Base-by-base conservation (phyloP, 2,797 vertebrate species). In the Anableps anableps region DNA sequence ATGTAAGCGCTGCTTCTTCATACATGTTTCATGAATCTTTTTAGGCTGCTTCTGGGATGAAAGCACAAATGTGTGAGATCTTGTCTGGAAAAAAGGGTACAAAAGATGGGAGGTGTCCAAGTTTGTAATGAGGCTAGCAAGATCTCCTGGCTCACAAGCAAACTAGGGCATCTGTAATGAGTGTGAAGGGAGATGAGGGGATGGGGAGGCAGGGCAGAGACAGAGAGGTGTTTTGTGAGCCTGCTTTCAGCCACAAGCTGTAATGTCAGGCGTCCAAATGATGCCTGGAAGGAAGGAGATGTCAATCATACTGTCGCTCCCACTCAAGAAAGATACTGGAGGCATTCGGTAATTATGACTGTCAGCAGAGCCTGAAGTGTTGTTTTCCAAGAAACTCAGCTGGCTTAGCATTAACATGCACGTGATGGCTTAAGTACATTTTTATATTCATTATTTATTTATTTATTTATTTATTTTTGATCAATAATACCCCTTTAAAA, bases 151-250 rank as follows among this genome's bases (percentile, higher is more conserved):
- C 93, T 94, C 85, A 71, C 29, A 36, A 88, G 87, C 88, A 93
- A 95, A 94, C 89, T 94, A 92, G 94, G 93, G 89, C 94, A 95
- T 91, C 90, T 92, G 92, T 94, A 93, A 94, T 93, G 92, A 94
- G 92, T 78, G 36, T 89, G 88, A 81, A 88, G 80, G 83, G 81
- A 83, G 83, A 79, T 26, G 87, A 79, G 16, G 80, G 77, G 88
- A 84, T 75, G 80, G 83, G n/a, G 60, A 85, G 84, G 74, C 58
- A 74, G 78, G 73, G 73, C 64, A 48, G 53, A 79, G 76, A 53
- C 75, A 78, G 68, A 78, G 84, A 86, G 77, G 75, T 77, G 62
- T 78, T 79, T 83, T 83, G 76, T 75, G 43, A 87, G 85, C 68
- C 72, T 79, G 80, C 79, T 74, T 43, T 86, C 72, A 86, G 85